phyloP scores from a whole-genome alignment of 2,797 vertebrate species.

The Philypnodon macrostomus region DNA sequence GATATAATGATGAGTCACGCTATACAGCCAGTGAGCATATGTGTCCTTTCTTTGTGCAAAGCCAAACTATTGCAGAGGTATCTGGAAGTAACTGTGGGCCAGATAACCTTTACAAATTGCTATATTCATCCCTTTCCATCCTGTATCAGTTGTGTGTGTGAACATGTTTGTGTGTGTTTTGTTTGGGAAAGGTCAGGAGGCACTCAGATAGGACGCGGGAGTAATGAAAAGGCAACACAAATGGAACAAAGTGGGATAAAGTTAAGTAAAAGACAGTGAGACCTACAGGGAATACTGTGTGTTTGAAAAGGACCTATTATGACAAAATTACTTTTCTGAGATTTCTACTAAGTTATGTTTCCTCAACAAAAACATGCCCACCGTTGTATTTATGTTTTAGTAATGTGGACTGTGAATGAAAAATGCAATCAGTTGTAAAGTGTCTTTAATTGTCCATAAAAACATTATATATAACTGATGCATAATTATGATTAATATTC shows the following conservation, averaged over 20 bases:
- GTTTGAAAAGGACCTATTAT: background rate
- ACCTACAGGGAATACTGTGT: conserved; percentile 18
- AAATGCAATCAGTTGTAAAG: no score
- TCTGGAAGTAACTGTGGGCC: conserved; percentile 41
- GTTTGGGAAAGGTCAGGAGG: conserved; percentile 68
- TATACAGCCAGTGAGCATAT: background rate
- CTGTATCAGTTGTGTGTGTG: conserved; percentile 18
- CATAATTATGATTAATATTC: no score
- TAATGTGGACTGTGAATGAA: no score
- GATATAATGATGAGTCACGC: conserved; percentile 7
- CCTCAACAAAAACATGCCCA: no score
- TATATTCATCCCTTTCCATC: conserved; percentile 47
- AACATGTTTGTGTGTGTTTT: conserved; percentile 28
- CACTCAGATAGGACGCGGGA: conserved; percentile 60
- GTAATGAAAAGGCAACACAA: conserved; percentile 70
- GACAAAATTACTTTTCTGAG: no score
- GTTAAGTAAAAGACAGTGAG: conserved; percentile 19
- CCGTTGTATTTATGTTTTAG: no score
- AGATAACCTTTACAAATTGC: conserved; percentile 67
- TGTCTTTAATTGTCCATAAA: no score
- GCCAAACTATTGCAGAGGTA: conserved; percentile 25
- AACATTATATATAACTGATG: no score
- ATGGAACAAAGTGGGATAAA: conserved; percentile 29
- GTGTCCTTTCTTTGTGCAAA: conserved; percentile 10
- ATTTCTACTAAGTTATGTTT: no score